Conservation (phyloP, 2,797 vertebrate species). For the Poeciliopsis infans region DNA sequence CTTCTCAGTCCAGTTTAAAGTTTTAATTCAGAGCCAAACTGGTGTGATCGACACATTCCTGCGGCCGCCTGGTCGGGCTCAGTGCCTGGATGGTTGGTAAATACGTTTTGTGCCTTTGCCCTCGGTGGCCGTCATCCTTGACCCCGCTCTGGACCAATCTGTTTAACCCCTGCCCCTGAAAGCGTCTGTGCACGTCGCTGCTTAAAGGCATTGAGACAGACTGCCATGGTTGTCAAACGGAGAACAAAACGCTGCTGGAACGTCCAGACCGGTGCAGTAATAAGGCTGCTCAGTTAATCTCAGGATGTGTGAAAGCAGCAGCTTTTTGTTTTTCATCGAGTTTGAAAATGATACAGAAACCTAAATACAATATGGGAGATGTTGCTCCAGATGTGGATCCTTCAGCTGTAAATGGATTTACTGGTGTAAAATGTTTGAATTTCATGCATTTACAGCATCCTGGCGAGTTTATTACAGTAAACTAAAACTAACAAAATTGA, state of each 20-base stretch:
- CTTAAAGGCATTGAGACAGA: conserved; percentile 13
- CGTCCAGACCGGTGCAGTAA: background rate
- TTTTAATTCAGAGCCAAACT: conserved; percentile 18
- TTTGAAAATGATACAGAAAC: conserved; percentile 6
- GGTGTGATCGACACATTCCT: conserved; percentile 22
- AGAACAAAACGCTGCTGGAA: conserved; percentile 13
- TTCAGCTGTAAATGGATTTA: conserved; percentile 17
- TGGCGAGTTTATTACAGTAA: too few species aligned
- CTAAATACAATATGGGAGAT: background rate
- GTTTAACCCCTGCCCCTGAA: conserved; percentile 33
- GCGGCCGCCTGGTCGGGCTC: background rate
- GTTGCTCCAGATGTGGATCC: background rate
- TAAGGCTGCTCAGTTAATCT: background rate
- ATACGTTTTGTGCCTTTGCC: conserved; percentile 24
- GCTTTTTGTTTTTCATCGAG: conserved; percentile 1
- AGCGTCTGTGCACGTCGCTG: conserved; percentile 28
- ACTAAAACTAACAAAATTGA: too few species aligned
- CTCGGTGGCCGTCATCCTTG: conserved; percentile 11
- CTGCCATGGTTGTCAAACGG: conserved; percentile 23
- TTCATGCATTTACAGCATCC: background rate
- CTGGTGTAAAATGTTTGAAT: conserved; percentile 36
- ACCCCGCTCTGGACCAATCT: conserved; percentile 12
- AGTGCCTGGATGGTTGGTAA: conserved; percentile 9
- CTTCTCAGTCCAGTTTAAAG: background rate
- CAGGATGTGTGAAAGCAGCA: background rate